Evolutionary conservation across 2,888 invertebrate species (phyloP).

Genomic region (Ryuthela nishihirai): DNA sequence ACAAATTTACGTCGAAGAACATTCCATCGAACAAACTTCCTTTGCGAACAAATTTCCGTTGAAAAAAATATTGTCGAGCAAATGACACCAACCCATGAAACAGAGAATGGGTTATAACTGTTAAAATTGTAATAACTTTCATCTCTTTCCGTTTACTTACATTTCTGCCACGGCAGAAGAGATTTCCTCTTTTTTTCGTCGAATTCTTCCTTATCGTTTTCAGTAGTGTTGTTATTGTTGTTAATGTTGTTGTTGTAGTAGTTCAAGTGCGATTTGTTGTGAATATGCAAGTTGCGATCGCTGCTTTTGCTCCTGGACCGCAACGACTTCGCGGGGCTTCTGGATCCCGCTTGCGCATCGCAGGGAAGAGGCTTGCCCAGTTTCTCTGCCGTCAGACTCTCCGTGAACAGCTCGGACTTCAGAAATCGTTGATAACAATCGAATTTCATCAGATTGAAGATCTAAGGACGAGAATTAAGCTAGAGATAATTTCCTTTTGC

Average conservation of each 20-base stretch:
- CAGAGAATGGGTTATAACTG: too few species aligned
- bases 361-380: constrained; percentile 18
- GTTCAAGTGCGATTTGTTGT: constrained; percentile 13
- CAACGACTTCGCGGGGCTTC: constrained; percentile 10
- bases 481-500: too few species aligned
- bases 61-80: too few species aligned
- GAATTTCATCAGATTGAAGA: constrained; percentile 25
- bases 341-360: constrained; percentile 1
- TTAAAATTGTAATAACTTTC: too few species aligned
- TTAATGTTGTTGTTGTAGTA: constrained; percentile 4
- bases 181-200: constrained; percentile 5
- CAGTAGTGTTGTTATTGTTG: neutral
- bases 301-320: constrained; percentile 27
- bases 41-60: too few species aligned
- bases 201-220: constrained; percentile 5
- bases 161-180: constrained; percentile 10
- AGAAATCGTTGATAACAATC: constrained; percentile 32
- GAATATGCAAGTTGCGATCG: constrained; percentile 11
- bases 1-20: too few species aligned
- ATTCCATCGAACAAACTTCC: too few species aligned
- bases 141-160: too few species aligned
- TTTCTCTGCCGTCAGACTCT: constrained; percentile 17
- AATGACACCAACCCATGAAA: too few species aligned
- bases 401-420: constrained; percentile 16
- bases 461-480: too few species aligned